Evolutionary conservation across 2,888 invertebrate species (phyloP), one percentile per base, ranked within the genome.

Genomic region (Teleogryllus oceanicus): DNA sequence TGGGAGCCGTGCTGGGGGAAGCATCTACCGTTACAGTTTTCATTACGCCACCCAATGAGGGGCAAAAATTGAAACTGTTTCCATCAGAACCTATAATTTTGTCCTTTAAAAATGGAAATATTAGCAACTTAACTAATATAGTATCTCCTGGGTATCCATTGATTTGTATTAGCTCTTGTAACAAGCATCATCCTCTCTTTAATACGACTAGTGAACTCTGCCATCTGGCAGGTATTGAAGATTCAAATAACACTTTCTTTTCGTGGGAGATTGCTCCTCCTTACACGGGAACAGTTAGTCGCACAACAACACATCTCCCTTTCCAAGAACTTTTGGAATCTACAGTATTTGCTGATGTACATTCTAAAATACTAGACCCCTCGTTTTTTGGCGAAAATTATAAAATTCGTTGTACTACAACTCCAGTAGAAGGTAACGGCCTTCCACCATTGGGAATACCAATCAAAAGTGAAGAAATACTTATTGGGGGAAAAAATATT

Each of bases 301-400:
- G n/a, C 4, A 11, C 5, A 78, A 78, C 37, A 51, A 18, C n/a
- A 50, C 51, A 78, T 12, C 18, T n/a, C 18, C 12, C 50, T 50
- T 78, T 74, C 20, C 37, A 49, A 24, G 62, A 62, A 62, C n/a
- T 75, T 49, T 20, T 78, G 12, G 75, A 12, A 75, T 21, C 10
- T 11, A 50, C 74, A 13, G 75, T 50, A 8, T n/a, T 78, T 74
- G 74, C 21, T 75, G 50, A 37, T 13, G 16, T 50, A n/a, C 11
- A 75, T 50, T 16, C n/a, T n/a, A 78, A 78, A 78, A 75, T 78
- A 75, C 75, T 78, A 75, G 78, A 78, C 21, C 49, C 78, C 8
- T 49, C 49, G 16, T 75, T 75, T 24, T 78, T 75, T 50, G 2
- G 49, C 20, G 50, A 50, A 75, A 37, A 75, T 16, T 78, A 49